Base-by-base conservation (phyloP, 1,140 invertebrate genomes). In the Drosophila navojoa region DNA sequence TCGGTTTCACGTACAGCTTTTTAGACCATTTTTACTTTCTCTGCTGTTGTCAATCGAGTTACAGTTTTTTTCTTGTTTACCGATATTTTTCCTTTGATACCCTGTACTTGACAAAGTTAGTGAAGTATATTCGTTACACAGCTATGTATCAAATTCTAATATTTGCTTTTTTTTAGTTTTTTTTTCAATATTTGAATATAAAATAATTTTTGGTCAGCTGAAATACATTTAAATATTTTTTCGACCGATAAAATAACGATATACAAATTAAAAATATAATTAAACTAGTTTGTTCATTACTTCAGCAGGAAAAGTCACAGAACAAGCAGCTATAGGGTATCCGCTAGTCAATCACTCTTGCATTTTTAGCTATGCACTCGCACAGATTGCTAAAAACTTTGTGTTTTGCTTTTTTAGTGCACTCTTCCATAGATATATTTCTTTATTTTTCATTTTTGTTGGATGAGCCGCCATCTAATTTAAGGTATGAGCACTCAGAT, bases 11-110 rank as follows among this genome's bases (percentile, higher is more conserved):
- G 9, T 38, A 29, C 15, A 25, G 25, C 15, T 22, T 13, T 55
- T 27, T 10, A n/a, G 22, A n/a, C 22, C 35, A 16, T 40, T 71
- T 64, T 71, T 52, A 50, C 45, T 71, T 64, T 49, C 44, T 40
- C 45, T 54, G n/a, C 40, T 71, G 64, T 70, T 67, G 76, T 79
- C 59, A 75, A 55, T 55, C 57, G 47, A 72, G 62, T 55, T 62
- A 58, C n/a, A 16, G 25, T 16, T 16, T 15, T 50, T 50, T 60
- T 19, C 2, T 22, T n/a, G n/a, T 49, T 47, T 29, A 29, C 27
- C 19, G 7, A 2, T 7, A 9, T 13, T 15, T 32, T 29, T 19
- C 42, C 1, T 4, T 29, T 29, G 16, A 35, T 35, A 47, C 11
- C 45, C 59, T 38, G 11, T 40, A 22, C 29, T 0, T 6, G 1